Percentiles rank a stretch among this genome's conserved stretches.
Evolutionary conservation across 1,140 invertebrate genomes (phyloP).

Genomic region (Euura saliciscinereae): DNA sequence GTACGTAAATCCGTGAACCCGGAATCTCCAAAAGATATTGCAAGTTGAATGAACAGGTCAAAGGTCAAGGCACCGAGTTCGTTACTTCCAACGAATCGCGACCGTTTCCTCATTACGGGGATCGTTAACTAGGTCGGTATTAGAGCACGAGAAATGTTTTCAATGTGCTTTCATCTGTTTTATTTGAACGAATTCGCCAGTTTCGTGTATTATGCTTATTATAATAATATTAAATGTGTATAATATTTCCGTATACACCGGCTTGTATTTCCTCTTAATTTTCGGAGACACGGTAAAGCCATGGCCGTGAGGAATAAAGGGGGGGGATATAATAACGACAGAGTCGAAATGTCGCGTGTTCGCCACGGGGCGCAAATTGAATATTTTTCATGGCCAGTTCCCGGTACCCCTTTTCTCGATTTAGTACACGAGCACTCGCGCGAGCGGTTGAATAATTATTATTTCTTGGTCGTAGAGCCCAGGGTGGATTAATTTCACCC

Average conservation of each 20-base stretch:
- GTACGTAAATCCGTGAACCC: background rate
- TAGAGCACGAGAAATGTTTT: background rate
- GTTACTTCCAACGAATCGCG: background rate
- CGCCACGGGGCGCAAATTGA: background rate
- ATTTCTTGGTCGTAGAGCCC: background rate
- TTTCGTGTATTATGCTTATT: background rate
- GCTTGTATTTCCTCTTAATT: background rate
- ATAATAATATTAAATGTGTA: background rate
- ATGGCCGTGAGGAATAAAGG: background rate
- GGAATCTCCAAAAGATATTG: background rate
- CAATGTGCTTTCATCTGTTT: background rate
- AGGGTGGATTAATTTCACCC: background rate
- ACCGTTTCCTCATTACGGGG: conserved; percentile 2
- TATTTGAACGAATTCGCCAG: background rate
- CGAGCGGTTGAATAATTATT: background rate
- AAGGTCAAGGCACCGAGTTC: background rate
- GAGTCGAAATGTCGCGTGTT: background rate
- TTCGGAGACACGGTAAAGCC: background rate
- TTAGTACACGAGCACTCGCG: conserved; percentile 2
- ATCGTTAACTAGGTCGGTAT: background rate
- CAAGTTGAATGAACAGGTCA: conserved; percentile 1
- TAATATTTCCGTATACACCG: background rate
- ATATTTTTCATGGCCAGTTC: background rate
- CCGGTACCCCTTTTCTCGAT: conserved; percentile 2
- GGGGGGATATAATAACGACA: background rate